A percentile compares a stretch with the other conserved stretches of the same genome.
Evolutionary conservation across 2,888 invertebrate species (phyloP).

Genomic region (Aspidiotus rigidus): DNA sequence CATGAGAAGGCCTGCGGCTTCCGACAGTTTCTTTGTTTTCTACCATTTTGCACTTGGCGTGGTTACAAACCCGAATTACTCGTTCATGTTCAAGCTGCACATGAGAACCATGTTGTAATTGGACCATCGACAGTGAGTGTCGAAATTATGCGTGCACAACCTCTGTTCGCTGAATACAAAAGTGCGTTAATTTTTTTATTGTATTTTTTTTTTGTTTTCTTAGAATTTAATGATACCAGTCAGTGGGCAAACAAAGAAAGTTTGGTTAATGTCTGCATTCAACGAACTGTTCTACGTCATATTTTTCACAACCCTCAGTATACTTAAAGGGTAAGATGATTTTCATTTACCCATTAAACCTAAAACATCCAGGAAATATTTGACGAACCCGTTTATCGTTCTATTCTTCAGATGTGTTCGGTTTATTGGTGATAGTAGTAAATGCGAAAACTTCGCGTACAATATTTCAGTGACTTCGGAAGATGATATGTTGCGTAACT

Average conservation of each 20-base stretch:
- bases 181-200: background rate
- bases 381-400: background rate
- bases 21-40: conserved; percentile 48
- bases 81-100: conserved; percentile 38
- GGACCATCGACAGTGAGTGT: conserved; percentile 10
- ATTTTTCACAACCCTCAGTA: conserved; percentile 20
- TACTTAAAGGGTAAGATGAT: conserved; percentile 15
- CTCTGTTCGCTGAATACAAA: background rate
- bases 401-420: conserved; percentile 26
- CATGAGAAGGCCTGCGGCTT: conserved; percentile 48
- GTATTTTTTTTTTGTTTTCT: background rate
- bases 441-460: conserved; percentile 32
- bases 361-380: background rate
- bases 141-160: conserved; percentile 20
- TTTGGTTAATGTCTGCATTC: conserved; percentile 25
- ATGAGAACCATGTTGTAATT: conserved; percentile 36
- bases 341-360: too few relatives aligned
- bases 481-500: conserved; percentile 23
- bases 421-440: conserved; percentile 28
- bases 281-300: conserved; percentile 24
- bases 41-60: conserved; percentile 43
- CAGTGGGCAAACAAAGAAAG: conserved; percentile 19
- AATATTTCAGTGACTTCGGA: conserved; percentile 15
- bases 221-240: conserved; percentile 20
- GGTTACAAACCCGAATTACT: conserved; percentile 36